Base-by-base conservation (phyloP, 35 echinoderm and acorn worm genomes). In the Acanthaster planci region DNA sequence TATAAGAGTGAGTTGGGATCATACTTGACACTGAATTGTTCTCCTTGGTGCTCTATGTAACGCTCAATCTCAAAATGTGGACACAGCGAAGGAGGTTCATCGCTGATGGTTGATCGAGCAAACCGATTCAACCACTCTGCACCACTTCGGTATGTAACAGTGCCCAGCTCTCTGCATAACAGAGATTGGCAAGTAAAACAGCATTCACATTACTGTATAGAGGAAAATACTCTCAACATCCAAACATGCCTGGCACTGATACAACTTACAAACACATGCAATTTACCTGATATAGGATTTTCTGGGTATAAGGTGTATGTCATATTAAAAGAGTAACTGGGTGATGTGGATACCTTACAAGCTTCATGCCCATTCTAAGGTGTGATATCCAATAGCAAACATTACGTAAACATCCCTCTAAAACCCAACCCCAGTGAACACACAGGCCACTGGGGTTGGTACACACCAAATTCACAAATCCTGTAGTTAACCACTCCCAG, bases 351-450 rank as follows among this genome's bases (percentile, higher is more conserved):
- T 82, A 99, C 96, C 96, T 94, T 87, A 92, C 96, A 29, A 99
- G 52, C 77, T 99, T 99, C 96, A 99, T 99, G 14, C 96, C 96
- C 96, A 94, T 99, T 79, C 80, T 91, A 17, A 92, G 96, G 76
- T 94, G 94, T 8, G 96, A 91, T 15, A 78, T 76, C 10, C 86
- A 82, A 38, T 99, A 99, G 42, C 94, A 99, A 78, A 60, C 59
- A 67, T 67, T 67, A 67, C 59, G 59, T 47, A n/a, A 67, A 27
- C 59, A n/a, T n/a, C 59, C 59, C 30, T 67, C 30, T 67, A 67
- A 67, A 67, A 67, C 59, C 30, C 59, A 67, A 67, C 59, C 59
- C 59, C 16, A 67, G 59, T 67, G 59, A 67, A 31, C 59, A n/a
- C 30, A 27, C 59, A 8, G 59, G 21, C 30, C n/a, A 67, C 59